Evolutionary conservation across 2,888 invertebrate species (phyloP).

Genomic region (Megamerina dolium): DNA sequence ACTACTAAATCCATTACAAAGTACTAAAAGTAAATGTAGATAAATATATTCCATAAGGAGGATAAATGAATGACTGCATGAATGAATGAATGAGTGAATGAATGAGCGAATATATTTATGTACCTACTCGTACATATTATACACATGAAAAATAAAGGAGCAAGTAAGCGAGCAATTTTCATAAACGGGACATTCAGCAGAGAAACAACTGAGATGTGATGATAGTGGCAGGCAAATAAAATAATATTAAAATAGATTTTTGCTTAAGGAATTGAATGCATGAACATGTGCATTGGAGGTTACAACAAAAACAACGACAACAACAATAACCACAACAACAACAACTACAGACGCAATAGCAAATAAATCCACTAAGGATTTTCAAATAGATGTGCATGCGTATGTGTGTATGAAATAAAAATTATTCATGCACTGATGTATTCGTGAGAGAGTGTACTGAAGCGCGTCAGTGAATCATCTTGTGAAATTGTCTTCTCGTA

Average conservation of each 20-base stretch:
- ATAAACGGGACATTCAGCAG: no score
- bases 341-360: neutral
- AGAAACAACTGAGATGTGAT: no score
- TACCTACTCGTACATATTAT: neutral
- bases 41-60: conserved; percentile 6
- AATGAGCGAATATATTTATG: no score
- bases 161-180: neutral
- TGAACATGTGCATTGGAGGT: neutral
- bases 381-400: neutral
- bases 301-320: neutral
- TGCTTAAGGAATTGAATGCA: conserved; percentile 6
- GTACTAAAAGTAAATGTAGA: conserved; percentile 12
- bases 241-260: conserved; percentile 17
- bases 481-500: conserved; percentile 10
- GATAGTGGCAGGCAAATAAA: conserved; percentile 11
- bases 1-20: conserved; percentile 15
- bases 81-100: no score
- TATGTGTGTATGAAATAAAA: neutral
- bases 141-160: conserved; percentile 2
- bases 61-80: no score
- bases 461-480: conserved; percentile 8
- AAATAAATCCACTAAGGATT: neutral
- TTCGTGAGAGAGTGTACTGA: no score
- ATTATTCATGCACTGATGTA: neutral
- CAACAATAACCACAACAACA: neutral